Evolutionary conservation across 92 coral and sea anemone genomes (phyloP).

Genomic region (Desmophyllum pertusum): DNA sequence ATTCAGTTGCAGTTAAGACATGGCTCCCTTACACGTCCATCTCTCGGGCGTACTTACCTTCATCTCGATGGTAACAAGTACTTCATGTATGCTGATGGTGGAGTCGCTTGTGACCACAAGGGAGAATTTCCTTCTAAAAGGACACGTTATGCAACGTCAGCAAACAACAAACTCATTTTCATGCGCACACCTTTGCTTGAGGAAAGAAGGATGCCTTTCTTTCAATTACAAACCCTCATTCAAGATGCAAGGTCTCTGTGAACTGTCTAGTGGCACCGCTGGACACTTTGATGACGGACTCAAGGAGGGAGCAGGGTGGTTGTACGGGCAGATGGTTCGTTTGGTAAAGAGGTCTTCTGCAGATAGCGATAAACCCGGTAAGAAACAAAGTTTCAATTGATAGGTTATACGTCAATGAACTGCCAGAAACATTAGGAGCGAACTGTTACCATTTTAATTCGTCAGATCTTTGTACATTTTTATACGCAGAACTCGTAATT

Average conservation of each 20-base stretch:
- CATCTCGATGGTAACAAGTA: not conserved
- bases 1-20: conserved; percentile 5
- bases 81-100: conserved; percentile 18
- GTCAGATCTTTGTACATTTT: too few relatives aligned
- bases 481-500: too few relatives aligned
- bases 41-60: not conserved
- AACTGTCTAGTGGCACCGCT: conserved; percentile 24
- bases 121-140: conserved; percentile 34
- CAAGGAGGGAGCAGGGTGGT: conserved; percentile 43
- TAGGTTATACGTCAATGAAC: too few relatives aligned
- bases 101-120: conserved; percentile 21
- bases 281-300: not conserved
- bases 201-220: conserved; percentile 53
- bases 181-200: conserved; percentile 77
- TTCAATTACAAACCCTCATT: conserved; percentile 56
- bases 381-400: too few relatives aligned
- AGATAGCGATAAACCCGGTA: conserved; percentile 12
- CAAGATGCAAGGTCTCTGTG: conserved; percentile 29
- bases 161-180: conserved; percentile 41
- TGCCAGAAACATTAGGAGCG: too few relatives aligned
- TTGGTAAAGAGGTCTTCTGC: conserved; percentile 1
- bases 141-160: conserved; percentile 49
- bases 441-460: too few relatives aligned
- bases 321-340: conserved; percentile 42
- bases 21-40: not conserved